phyloP scores from a whole-genome alignment of 2,113 vertebrate genomes.

The Coracopsis vasa region DNA sequence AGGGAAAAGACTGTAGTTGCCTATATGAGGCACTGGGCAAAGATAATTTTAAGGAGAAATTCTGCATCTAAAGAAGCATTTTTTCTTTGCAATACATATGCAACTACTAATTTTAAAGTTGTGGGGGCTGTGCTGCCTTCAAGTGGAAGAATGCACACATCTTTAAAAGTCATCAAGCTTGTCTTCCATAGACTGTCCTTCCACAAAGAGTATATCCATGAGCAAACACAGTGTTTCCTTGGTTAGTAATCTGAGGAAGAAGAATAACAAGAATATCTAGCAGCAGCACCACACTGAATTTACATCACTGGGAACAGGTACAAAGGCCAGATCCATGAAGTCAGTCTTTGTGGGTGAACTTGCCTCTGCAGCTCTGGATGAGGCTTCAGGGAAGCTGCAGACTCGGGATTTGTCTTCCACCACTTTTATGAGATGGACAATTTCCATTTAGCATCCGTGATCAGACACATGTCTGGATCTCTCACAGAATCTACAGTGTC shows the following conservation, averaged over 20 bases:
- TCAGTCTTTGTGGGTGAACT: not conserved
- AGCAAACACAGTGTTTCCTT: not conserved
- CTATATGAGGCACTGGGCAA: not conserved
- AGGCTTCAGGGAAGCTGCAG: not conserved
- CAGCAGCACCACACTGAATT: not conserved
- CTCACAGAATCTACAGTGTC: not conserved
- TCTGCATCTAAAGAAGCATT: not conserved
- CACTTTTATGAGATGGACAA: not conserved
- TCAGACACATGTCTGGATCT: not conserved
- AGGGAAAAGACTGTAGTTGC: not conserved
- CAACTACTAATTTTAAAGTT: not conserved
- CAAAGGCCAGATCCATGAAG: not conserved
- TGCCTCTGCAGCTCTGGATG: not conserved
- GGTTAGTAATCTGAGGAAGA: not conserved
- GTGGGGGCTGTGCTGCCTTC: not conserved
- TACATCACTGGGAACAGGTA: not conserved
- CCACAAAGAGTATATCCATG: not conserved
- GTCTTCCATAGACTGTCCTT: not conserved
- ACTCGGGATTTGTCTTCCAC: not conserved
- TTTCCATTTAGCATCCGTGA: not conserved
- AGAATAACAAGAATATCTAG: not conserved
- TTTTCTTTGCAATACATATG: not conserved
- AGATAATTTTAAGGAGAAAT: not conserved
- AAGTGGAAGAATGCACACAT: not conserved
- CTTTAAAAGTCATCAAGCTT: not conserved